Base-by-base conservation (phyloP, 2,888 invertebrate genomes). In the Seladonia tumulorum region DNA sequence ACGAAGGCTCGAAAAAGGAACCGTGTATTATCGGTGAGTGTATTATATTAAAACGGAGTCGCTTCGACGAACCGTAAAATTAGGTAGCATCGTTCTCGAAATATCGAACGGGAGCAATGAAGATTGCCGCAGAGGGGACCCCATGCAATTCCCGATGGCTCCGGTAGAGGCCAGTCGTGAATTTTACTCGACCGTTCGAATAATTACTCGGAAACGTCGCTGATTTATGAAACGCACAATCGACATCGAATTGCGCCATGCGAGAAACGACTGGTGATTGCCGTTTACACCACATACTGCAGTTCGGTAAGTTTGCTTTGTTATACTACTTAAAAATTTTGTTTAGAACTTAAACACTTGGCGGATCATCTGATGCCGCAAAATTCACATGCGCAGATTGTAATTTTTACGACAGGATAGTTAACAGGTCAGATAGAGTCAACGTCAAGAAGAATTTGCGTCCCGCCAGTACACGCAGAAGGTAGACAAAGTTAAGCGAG, bases 11-110 rank as follows among this genome's bases (percentile, higher is more conserved):
- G 25, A n/a, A 79, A 68, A 45, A 39, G 71, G 39, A 75, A n/a
- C 57, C 18, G 25, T 12, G 60, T 49, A 45, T 79, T 53, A 29
- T 78, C 71, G 75, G 45, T 73, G 18, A 35, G 45, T 25, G 49
- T 68, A 71, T 83, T 70, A 79, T n/a, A n/a, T n/a, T n/a, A n/a
- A n/a, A 79, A 81, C 29, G 66, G 74, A 81, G 35, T 45, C 82
- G 80, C 70, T 83, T 71, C 81, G 83, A 81, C 86, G 79, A 81
- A 81, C 80, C 85, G 85, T 89, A 82, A 87, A 89, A 87, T 88
- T 85, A 83, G 70, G 63, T 60, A 57, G 78, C 73, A 29, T 60
- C 76, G 79, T 86, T 77, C 71, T 79, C 72, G 85, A 85, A 86
- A 78, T 63, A 71, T 16, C 53, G 53, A 76, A 72, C 45, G 60